A percentile compares a stretch with the other conserved stretches of the same genome.
Evolutionary conservation across 1,140 invertebrate species (phyloP).

Genomic region (Pseudomyrmex gracilis): DNA sequence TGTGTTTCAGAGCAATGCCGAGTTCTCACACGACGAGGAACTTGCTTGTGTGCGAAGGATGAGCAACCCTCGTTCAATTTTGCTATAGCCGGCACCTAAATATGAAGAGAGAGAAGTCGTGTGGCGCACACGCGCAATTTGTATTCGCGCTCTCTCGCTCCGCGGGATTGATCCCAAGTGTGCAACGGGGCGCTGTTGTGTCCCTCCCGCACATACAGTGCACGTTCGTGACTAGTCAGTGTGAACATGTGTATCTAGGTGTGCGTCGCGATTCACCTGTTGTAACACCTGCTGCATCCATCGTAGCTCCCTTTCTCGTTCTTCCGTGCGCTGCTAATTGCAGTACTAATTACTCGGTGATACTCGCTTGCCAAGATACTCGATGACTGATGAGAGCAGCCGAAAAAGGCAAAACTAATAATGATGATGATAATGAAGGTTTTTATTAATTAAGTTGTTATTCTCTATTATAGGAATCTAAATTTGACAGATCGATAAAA

Average conservation of each 20-base stretch:
- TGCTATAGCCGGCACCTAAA: too few species aligned
- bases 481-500: too few species aligned
- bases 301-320: slow-evolving; percentile 39
- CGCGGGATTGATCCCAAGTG: slow-evolving; percentile 65
- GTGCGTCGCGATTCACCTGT: slow-evolving; percentile 31
- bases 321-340: not conserved
- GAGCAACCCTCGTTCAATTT: too few species aligned
- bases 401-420: too few species aligned
- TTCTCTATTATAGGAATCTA: too few species aligned
- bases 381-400: not conserved
- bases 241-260: slow-evolving; percentile 8
- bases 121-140: slow-evolving; percentile 53
- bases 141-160: slow-evolving; percentile 45
- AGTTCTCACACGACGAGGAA: too few species aligned
- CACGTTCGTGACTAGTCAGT: slow-evolving; percentile 26
- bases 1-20: too few species aligned
- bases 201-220: slow-evolving; percentile 46
- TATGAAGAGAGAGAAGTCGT: slow-evolving; percentile 11
- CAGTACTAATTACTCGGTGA: not conserved
- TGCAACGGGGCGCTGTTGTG: slow-evolving; percentile 45
- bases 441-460: too few species aligned
- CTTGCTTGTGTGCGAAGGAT: too few species aligned
- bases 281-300: slow-evolving; percentile 64
- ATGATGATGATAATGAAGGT: too few species aligned
- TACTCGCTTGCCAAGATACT: not conserved